Evolutionary conservation across 2,113 vertebrate genomes (phyloP), one percentile per base, ranked within the genome.

Genomic region (Scalopus aquaticus): DNA sequence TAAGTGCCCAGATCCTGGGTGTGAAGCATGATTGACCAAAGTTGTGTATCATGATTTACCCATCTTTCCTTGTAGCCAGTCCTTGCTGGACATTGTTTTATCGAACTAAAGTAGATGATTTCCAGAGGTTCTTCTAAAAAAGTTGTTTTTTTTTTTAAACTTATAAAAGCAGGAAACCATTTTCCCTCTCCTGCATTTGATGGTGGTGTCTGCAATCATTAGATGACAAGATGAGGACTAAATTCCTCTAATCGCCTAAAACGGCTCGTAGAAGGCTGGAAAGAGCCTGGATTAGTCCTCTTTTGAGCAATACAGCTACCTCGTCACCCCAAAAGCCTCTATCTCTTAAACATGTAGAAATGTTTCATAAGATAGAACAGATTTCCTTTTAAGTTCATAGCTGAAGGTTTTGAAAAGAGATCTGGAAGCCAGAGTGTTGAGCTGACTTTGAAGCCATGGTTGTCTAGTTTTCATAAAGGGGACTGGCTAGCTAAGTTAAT

Each of bases 401-500:
- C 3, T 70, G 39, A 89, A 44, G 28, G 28, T 37, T 54, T 28
- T 35, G 13, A 72, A 83, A 62, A 49, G 35, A 17, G 13, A 37
- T 90, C 12, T 94, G 30, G 73, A 89, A 72, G 46, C 90, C 73
- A 77, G 26, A 77, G 28, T 90, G 64, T 46, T 86, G 37, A 91
- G 24, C 49, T 70, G 32, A 30, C 35, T 87, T 78, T 46, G 70
- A 91, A 51, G 74, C 49, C 76, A 3, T 30, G 32, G 37, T 70
- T 90, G 51, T 19, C 20, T 95, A 39, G 32, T 84, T 65, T 87
- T 82, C 37, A 72, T 74, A 69, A 69, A 80, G 42, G 44, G 11
- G 24, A 28, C 39, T 46, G 24, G 19, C 67, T 69, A 58, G 46
- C 77, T 84, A 58, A 51, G 4, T 73, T 84, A 65, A 51, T 3